Evolutionary conservation across 2,888 invertebrate species (phyloP).

Genomic region (Polylopha cassiicola): DNA sequence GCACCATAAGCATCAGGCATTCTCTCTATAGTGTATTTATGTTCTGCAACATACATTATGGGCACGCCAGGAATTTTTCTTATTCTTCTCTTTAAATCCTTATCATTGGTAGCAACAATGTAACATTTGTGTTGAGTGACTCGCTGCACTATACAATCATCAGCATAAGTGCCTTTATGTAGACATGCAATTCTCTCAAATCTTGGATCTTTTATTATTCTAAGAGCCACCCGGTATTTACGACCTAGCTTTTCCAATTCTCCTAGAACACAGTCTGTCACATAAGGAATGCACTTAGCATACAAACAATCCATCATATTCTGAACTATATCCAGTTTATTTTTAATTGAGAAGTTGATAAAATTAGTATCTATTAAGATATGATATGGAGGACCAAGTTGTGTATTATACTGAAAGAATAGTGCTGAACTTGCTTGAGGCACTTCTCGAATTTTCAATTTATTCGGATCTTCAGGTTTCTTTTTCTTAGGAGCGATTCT

Average conservation of each 20-base stretch:
- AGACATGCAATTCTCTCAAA: slow-evolving; percentile 95
- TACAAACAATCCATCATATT: slow-evolving; percentile 99
- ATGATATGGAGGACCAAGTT: slow-evolving; percentile 98
- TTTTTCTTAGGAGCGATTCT: slow-evolving; percentile 81
- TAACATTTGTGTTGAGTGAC: slow-evolving; percentile 99
- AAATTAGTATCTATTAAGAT: slow-evolving; percentile 98
- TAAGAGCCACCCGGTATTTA: slow-evolving; percentile 95
- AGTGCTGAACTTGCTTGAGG: slow-evolving; percentile 94
- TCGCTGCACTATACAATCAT: slow-evolving; percentile 97
- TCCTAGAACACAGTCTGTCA: slow-evolving; percentile 98
- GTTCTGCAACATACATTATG: slow-evolving; percentile 97
- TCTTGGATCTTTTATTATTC: slow-evolving; percentile 95
- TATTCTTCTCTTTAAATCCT: slow-evolving; percentile 95
- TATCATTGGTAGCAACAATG: slow-evolving; percentile 99
- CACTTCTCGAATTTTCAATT: slow-evolving; percentile 86
- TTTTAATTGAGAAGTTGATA: slow-evolving; percentile 98
- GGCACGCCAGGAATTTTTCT: slow-evolving; percentile 99
- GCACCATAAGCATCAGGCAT: slow-evolving; percentile 99
- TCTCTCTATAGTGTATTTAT: slow-evolving; percentile 96
- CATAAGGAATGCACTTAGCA: slow-evolving; percentile 98
- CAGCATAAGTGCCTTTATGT: slow-evolving; percentile 99
- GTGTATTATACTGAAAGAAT: slow-evolving; percentile 98
- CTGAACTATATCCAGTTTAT: slow-evolving; percentile 96
- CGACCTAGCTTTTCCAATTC: slow-evolving; percentile 98
- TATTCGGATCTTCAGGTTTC: slow-evolving; percentile 83